Evolutionary conservation across 1,140 invertebrate species (phyloP).

Genomic region (Gerris buenoi): DNA sequence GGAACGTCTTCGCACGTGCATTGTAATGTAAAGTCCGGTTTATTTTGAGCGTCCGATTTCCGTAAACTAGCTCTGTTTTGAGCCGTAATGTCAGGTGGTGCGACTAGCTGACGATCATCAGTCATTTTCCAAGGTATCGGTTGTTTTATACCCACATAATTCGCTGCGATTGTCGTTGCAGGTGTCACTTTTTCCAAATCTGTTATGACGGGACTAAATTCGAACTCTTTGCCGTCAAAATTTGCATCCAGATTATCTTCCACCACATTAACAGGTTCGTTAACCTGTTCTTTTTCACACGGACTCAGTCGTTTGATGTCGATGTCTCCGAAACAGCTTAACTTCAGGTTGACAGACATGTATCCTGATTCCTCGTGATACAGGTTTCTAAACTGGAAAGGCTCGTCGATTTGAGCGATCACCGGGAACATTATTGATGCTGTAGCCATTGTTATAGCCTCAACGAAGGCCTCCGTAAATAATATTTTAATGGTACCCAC

Average conservation of each 20-base stretch:
- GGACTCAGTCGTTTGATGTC: background rate
- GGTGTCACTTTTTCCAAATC: background rate
- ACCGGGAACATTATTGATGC: background rate
- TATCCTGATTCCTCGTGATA: constrained; percentile 5
- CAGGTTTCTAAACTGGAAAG: constrained; percentile 3
- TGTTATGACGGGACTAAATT: background rate
- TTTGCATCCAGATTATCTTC: background rate
- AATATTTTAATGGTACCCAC: background rate
- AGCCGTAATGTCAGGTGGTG: background rate
- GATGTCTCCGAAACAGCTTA: constrained; percentile 12
- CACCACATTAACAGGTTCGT: background rate
- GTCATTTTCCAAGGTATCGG: background rate
- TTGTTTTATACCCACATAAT: background rate
- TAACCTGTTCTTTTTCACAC: background rate
- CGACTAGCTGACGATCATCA: background rate
- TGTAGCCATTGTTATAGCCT: constrained; percentile 1
- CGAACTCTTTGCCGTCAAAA: background rate
- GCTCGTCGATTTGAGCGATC: constrained; percentile 4
- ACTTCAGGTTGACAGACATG: constrained; percentile 5
- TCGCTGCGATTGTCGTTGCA: background rate
- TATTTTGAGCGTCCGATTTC: background rate
- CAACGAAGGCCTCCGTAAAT: background rate
- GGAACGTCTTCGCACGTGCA: background rate
- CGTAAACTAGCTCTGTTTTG: too few species aligned
- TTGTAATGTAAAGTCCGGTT: background rate